Percentiles rank a stretch among this genome's conserved stretches.
Conservation (phyloP, 1,140 invertebrate species). For the Galleria mellonella region DNA sequence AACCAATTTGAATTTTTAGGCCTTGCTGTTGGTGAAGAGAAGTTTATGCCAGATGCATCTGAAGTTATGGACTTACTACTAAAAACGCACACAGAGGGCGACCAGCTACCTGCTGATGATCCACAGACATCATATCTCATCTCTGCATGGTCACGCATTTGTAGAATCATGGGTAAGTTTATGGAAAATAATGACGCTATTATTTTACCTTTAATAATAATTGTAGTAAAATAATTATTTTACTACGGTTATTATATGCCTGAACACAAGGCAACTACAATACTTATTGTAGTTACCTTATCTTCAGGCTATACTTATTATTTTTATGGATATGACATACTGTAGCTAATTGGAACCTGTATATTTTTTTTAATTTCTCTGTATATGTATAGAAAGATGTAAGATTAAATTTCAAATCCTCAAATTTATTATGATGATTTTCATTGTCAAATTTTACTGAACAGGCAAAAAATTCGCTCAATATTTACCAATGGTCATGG, state of each 20-base stretch:
- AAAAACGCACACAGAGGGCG: slow-evolving; percentile 90
- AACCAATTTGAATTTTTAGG: slow-evolving; percentile 40
- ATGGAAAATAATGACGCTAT: too few species aligned
- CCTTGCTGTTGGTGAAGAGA: slow-evolving; percentile 96
- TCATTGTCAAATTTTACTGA: slow-evolving; percentile 1
- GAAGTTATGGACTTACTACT: slow-evolving; percentile 98
- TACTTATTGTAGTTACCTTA: too few species aligned
- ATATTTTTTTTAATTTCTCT: too few species aligned
- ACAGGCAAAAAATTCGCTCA: slow-evolving; percentile 93
- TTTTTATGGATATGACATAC: too few species aligned
- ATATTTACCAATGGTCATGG: slow-evolving; percentile 98
- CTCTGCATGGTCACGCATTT: slow-evolving; percentile 98
- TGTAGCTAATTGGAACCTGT: too few species aligned
- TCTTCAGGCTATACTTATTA: too few species aligned
- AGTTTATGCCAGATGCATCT: slow-evolving; percentile 94
- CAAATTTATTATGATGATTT: neutral
- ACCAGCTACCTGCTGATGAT: slow-evolving; percentile 92
- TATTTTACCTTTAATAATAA: too few species aligned
- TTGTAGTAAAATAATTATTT: too few species aligned
- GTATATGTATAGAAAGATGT: too few species aligned
- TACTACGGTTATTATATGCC: too few species aligned
- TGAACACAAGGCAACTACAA: too few species aligned
- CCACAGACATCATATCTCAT: slow-evolving; percentile 99
- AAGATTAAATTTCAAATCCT: neutral
- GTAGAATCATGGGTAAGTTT: slow-evolving; percentile 91